Evolutionary conservation across 1,140 invertebrate species (phyloP), one percentile per base, ranked within the genome.

Genomic region (Euglossa dilemma): DNA sequence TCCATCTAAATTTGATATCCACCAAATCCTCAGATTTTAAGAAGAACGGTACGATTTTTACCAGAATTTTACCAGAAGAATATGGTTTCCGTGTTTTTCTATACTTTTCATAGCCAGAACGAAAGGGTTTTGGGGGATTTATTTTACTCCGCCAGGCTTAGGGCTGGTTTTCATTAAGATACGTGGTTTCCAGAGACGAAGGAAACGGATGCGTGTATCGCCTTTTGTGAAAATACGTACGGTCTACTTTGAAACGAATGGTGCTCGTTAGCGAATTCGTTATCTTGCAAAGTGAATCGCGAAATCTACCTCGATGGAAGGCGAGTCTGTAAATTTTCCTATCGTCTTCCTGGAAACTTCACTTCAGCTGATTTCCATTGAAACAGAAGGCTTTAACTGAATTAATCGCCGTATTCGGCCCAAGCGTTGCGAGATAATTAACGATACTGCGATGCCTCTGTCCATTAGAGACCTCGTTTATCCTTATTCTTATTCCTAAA

Each of bases 201-300:
- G 52, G n/a, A 23, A 43, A n/a, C 6, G 16, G 52, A 54, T 20
- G 52, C 20, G 8, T 54, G 28, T 72, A 43, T 56, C 12, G 70
- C 20, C 12, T 20, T 72, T 56, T 72, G 50, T 36, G 36, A 36
- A 72, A 56, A 72, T 57, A 72, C 59, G 59, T 25, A 52, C 54
- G 23, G 47, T 23, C n/a, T 56, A 25, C 28, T n/a, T 74, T 43
- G n/a, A 59, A 86, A 74, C 86, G 80, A 85, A 86, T 78, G 66
- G 75, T 64, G 69, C 70, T 87, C 78, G 77, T 87, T 87, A 88
- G 82, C 63, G 56, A 18, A 70, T 71, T 85, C 73, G 71, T 80
- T 85, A 85, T 85, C 78, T 78, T 75, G 81, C 66, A 72, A 87
- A 72, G 74, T 59, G 66, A 77, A 87, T 78, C 64, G 66, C 28